phyloP scores from a whole-genome alignment of 2,797 vertebrate genomes.

The Melanotaenia maccullochi region DNA sequence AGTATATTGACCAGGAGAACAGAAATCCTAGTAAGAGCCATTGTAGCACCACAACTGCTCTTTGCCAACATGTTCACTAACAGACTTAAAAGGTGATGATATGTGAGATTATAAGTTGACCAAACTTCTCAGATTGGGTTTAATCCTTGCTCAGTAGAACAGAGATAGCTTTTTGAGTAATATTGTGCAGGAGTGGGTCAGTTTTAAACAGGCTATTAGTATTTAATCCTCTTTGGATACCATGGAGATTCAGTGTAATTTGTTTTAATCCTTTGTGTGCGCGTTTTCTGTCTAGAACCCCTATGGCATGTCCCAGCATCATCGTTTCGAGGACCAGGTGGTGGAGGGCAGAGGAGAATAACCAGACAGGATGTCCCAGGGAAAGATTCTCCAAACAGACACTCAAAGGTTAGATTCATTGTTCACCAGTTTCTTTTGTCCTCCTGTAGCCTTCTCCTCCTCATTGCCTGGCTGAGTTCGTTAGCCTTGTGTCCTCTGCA shows the following conservation, averaged over 20 bases:
- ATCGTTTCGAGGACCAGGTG: conserved; percentile 78
- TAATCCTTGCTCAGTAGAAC: conserved; percentile 13
- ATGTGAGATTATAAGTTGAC: conserved; percentile 1
- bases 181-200: conserved; percentile 44
- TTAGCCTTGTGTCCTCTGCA: conserved; percentile 55
- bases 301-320: conserved; percentile 89
- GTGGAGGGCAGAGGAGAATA: conserved; percentile 81
- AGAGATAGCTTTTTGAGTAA: conserved; percentile 32
- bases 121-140: background rate
- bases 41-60: background rate
- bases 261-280: conserved; percentile 61
- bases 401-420: conserved; percentile 86
- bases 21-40: background rate
- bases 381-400: conserved; percentile 90
- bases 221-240: conserved; percentile 75
- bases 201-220: conserved; percentile 70
- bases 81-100: background rate
- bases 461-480: background rate
- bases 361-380: conserved; percentile 85
- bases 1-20: background rate
- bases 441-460: conserved; percentile 1
- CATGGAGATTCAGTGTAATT: conserved; percentile 62
- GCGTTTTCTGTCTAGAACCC: conserved; percentile 83
- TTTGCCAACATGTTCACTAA: background rate
- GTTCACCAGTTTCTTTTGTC: background rate